A percentile compares a stretch with the other conserved stretches of the same genome.
Evolutionary conservation across 2,888 invertebrate species (phyloP).

Genomic region (Cataglyphis cursor): DNA sequence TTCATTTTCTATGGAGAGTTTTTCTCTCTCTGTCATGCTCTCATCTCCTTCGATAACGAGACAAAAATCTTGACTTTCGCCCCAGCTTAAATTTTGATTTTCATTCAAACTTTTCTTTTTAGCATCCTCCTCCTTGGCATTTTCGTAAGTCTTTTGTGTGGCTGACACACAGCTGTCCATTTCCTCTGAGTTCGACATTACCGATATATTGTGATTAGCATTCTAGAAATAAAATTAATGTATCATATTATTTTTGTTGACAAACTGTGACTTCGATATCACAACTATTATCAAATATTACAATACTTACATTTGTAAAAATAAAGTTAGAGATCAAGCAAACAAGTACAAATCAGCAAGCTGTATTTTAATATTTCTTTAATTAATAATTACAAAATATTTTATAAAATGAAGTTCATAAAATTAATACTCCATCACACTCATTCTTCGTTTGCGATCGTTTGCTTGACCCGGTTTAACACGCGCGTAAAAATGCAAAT

Average conservation of each 20-base stretch:
- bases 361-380: too few relatives aligned
- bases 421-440: too few relatives aligned
- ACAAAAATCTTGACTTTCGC: constrained; percentile 80
- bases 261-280: background rate
- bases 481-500: too few relatives aligned
- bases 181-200: constrained; percentile 76
- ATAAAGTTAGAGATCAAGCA: too few relatives aligned
- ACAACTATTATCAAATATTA: too few relatives aligned
- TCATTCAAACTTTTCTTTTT: background rate
- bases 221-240: constrained; percentile 40
- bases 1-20: background rate
- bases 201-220: constrained; percentile 10
- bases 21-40: background rate
- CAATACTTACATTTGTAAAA: too few relatives aligned
- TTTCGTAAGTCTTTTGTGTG: constrained; percentile 63
- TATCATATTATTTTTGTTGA: background rate
- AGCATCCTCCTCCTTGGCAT: background rate
- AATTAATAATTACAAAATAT: too few relatives aligned
- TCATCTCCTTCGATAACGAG: constrained; percentile 73
- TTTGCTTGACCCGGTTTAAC: too few relatives aligned
- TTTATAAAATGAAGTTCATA: too few relatives aligned
- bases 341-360: too few relatives aligned
- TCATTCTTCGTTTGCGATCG: too few relatives aligned
- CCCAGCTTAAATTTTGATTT: constrained; percentile 31
- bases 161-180: constrained; percentile 63